Evolutionary conservation across 2,113 vertebrate species (phyloP), one percentile per base, ranked within the genome.

Genomic region (Cisticola juncidis): DNA sequence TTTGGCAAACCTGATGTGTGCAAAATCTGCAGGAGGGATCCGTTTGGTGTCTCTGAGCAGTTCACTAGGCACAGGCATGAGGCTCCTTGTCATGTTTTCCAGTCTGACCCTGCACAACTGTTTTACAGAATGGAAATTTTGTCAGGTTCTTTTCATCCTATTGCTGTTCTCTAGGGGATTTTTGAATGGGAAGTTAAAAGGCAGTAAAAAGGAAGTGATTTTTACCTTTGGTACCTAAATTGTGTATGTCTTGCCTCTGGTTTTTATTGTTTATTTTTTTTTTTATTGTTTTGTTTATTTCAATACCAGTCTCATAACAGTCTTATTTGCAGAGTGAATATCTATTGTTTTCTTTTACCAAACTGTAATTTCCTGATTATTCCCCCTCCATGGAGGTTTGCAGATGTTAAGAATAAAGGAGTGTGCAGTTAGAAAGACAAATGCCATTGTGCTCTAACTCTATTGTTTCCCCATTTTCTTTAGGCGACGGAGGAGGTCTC

Each of bases 401-500:
- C 47, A 74, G 85, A 80, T 66, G 9, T 50, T 40, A 53, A 85
- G 65, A 76, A 70, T 71, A 64, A 82, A 58, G 40, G 58, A 31
- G 5, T 9, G 15, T 81, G 17, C 48, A n/a, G 28, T 73, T 58
- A 60, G 36, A 35, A 91, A 86, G 83, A 79, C 48, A 71, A 80
- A 82, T 54, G 36, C 31, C 71, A 28, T 36, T 88, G 36, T 80
- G 24, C n/a, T 92, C 42, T 97, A 66, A 91, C 61, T 72, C 22
- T 47, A 44, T 53, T 82, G 17, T 83, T 57, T 82, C 60, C n/a
- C 76, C 56, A 65, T 91, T 88, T 94, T 88, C 51, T 90, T 88
- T 92, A 99, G 98, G 99, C 99, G 62, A 98, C 98, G n/a, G 99
- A 99, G 97, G 99, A 99, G 95, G 99, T 99, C 97, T 99, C 99